Evolutionary conservation across 1,140 invertebrate genomes (phyloP).

Genomic region (Carposina sasakii): DNA sequence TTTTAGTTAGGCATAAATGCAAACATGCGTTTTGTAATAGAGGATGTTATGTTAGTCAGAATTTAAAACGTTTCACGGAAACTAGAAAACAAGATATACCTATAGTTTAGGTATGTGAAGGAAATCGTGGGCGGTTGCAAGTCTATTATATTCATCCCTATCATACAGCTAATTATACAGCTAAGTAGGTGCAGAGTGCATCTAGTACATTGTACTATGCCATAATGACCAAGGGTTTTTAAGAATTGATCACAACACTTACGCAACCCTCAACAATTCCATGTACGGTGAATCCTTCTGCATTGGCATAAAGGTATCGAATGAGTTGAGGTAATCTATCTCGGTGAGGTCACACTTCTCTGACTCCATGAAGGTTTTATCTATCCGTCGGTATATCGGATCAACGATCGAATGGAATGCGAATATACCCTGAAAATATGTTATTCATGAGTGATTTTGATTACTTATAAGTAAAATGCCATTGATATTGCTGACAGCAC

Average conservation of each 20-base stretch:
- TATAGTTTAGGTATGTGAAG: background rate
- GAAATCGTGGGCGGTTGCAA: background rate
- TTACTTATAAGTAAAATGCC: no score
- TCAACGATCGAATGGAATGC: conserved; percentile 43
- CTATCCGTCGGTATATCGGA: conserved; percentile 41
- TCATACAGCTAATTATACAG: background rate
- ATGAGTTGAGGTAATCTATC: conserved; percentile 44
- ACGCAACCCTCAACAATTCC: conserved; percentile 51
- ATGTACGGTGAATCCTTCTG: conserved; percentile 51
- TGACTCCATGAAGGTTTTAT: conserved; percentile 43
- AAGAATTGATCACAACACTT: conserved; percentile 11
- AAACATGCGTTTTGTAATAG: background rate
- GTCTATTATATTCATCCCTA: background rate
- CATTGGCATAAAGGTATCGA: conserved; percentile 41
- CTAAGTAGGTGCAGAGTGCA: no score
- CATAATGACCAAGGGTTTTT: no score
- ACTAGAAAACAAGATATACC: background rate
- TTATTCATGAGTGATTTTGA: no score
- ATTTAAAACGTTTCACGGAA: background rate
- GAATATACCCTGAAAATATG: conserved; percentile 46
- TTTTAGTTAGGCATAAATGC: background rate
- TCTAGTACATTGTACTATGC: no score
- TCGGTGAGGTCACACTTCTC: conserved; percentile 58
- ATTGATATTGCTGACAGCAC: no score
- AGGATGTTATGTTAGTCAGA: background rate